Conservation (phyloP, 1,140 invertebrate species). For the Bombus superbus region DNA sequence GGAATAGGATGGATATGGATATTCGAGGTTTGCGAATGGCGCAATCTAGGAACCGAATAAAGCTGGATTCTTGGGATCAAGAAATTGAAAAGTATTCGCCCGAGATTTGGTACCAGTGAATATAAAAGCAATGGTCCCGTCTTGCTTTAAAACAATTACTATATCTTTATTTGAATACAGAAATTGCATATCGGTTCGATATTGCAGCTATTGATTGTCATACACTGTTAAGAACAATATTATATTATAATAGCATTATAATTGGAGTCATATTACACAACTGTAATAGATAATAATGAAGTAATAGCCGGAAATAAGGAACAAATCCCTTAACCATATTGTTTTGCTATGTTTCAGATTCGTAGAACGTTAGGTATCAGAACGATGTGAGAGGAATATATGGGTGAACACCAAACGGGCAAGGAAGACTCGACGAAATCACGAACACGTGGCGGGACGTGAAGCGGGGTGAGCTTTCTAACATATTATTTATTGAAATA, state of each 20-base stretch:
- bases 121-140: neutral
- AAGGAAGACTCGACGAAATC: constrained; percentile 76
- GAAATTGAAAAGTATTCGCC: neutral
- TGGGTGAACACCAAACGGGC: constrained; percentile 65
- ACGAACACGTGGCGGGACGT: constrained; percentile 80
- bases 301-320: no score
- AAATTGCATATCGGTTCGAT: neutral
- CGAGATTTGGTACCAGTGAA: neutral
- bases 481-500: neutral
- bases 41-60: neutral
- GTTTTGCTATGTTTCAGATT: constrained; percentile 8
- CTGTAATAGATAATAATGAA: neutral
- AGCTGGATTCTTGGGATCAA: neutral
- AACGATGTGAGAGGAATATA: constrained; percentile 72
- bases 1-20: neutral
- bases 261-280: no score
- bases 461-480: constrained; percentile 76
- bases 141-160: neutral
- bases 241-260: neutral
- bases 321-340: neutral
- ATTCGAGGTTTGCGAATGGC: neutral
- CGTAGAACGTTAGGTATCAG: constrained; percentile 32
- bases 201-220: neutral
- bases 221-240: neutral
- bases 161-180: neutral